Conservation (phyloP, 37 sponge, comb jelly and placozoan genomes). For the Amphimedon queenslandica region DNA sequence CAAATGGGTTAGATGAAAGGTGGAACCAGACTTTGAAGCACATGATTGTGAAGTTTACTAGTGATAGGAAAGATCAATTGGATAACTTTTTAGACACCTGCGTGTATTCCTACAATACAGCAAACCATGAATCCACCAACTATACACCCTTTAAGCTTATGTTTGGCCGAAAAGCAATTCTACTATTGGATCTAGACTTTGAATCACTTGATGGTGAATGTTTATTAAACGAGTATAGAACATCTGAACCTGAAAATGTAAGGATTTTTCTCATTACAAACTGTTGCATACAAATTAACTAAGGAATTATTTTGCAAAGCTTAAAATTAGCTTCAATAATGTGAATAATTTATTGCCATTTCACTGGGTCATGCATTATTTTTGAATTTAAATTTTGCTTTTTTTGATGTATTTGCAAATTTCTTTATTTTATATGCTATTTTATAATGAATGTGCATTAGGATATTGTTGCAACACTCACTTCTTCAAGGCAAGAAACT, state of each 20-base stretch:
- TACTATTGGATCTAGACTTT: constrained; percentile 20
- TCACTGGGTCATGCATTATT: too few relatives aligned
- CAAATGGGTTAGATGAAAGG: constrained; percentile 37
- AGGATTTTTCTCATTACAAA: too few relatives aligned
- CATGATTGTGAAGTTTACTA: constrained; percentile 24
- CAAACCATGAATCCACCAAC: constrained; percentile 21
- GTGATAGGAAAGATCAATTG: constrained; percentile 24
- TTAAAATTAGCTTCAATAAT: too few relatives aligned
- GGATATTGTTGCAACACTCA: background rate
- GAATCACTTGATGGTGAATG: background rate
- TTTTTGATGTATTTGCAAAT: too few relatives aligned
- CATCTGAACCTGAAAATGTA: too few relatives aligned
- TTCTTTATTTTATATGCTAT: too few relatives aligned
- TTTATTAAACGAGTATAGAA: background rate
- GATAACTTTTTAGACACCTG: constrained; percentile 17
- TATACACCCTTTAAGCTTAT: constrained; percentile 38
- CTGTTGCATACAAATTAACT: too few relatives aligned
- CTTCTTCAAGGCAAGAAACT: background rate
- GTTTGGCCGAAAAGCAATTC: constrained; percentile 32
- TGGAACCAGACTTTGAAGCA: constrained; percentile 28
- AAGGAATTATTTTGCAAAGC: too few relatives aligned
- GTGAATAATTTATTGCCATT: too few relatives aligned
- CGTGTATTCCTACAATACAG: constrained; percentile 37
- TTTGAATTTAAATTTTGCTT: too few relatives aligned
- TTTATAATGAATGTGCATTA: background rate